Evolutionary conservation across 2,113 vertebrate species (phyloP).

Genomic region (Apeltes quadracus): DNA sequence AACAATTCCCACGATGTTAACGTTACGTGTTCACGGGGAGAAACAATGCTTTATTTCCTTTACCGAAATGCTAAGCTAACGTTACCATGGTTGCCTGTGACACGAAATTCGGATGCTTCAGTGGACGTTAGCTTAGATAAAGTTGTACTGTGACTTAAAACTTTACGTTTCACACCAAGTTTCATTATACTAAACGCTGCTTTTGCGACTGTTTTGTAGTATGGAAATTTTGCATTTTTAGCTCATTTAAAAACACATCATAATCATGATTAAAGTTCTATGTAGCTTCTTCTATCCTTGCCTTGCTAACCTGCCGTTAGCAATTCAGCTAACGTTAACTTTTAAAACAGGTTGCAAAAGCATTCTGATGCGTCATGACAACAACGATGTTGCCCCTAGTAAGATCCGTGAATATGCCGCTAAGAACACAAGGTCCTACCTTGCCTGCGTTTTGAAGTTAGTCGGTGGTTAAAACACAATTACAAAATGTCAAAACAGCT

Average conservation of each 20-base stretch:
- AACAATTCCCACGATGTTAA: background rate
- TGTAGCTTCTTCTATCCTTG: background rate
- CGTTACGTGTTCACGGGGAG: background rate
- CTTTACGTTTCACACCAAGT: too few relatives aligned
- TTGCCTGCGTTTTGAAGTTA: background rate
- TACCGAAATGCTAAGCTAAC: too few relatives aligned
- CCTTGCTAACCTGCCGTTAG: background rate
- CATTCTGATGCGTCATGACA: background rate
- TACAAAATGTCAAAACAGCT: background rate
- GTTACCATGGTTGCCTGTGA: too few relatives aligned
- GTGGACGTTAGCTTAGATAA: too few relatives aligned
- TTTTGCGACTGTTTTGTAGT: background rate
- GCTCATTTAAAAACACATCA: background rate
- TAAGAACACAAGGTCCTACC: background rate
- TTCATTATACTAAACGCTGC: too few relatives aligned
- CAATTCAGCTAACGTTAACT: background rate
- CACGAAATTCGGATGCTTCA: too few relatives aligned
- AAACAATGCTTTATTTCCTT: background rate
- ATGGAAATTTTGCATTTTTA: too few relatives aligned
- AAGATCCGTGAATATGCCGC: background rate
- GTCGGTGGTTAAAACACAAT: background rate
- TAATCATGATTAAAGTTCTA: background rate
- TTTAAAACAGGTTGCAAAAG: background rate
- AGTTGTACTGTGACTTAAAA: too few relatives aligned
- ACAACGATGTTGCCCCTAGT: fast-evolving